Percentiles rank a stretch among this genome's conserved stretches.
Evolutionary conservation across 2,888 invertebrate genomes (phyloP).

Genomic region (Drosophila meridionalis): DNA sequence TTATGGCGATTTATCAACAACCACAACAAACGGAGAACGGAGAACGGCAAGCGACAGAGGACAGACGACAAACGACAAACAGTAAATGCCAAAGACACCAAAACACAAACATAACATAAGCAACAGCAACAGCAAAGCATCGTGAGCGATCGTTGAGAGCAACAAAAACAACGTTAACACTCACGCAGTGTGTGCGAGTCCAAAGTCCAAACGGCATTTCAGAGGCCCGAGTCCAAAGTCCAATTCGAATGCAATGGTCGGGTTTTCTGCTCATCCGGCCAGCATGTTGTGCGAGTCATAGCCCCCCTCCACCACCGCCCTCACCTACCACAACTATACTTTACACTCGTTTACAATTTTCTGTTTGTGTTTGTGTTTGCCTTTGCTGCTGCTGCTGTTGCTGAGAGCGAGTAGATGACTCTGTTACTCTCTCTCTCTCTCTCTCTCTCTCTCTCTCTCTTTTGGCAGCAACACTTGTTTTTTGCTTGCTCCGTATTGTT

Average conservation of each 20-base stretch:
- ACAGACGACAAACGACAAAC: constrained; percentile 14
- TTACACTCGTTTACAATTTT: constrained; percentile 48
- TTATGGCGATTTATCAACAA: constrained; percentile 58
- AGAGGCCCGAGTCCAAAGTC: constrained; percentile 73
- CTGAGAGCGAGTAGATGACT: constrained; percentile 43
- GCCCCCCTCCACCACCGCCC: constrained; percentile 16
- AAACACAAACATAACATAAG: constrained; percentile 41
- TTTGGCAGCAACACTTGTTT: constrained; percentile 39
- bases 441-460: not conserved
- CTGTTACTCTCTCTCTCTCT: constrained; percentile 27
- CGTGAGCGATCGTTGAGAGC: constrained; percentile 34
- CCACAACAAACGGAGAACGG: constrained; percentile 29
- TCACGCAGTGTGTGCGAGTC: constrained; percentile 72
- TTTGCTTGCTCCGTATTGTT: constrained; percentile 57
- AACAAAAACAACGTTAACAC: constrained; percentile 57
- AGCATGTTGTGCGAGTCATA: constrained; percentile 68
- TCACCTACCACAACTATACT: constrained; percentile 15
- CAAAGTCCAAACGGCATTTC: constrained; percentile 72
- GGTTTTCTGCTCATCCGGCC: constrained; percentile 71
- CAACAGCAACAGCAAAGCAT: constrained; percentile 29
- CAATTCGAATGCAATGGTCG: constrained; percentile 67
- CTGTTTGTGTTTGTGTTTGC: constrained; percentile 37
- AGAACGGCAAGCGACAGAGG: constrained; percentile 5
- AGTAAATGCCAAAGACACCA: constrained; percentile 17
- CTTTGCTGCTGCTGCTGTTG: constrained; percentile 21